Conservation (phyloP, 2,888 invertebrate genomes). For the Laothoe populi region DNA sequence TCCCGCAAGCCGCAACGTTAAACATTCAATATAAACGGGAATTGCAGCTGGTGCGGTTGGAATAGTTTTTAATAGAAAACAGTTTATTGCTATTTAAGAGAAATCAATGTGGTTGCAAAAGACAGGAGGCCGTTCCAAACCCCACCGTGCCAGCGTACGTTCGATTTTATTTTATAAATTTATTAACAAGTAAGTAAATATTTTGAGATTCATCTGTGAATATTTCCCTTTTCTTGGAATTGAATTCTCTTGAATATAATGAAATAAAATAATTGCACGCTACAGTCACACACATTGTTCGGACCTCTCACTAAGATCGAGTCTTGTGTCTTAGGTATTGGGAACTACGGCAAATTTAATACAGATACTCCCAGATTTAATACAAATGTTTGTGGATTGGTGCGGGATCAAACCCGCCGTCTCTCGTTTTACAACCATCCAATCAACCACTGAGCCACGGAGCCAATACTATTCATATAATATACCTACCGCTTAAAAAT, state of each 20-base stretch:
- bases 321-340: no score
- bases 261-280: no score
- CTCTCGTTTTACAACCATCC: no score
- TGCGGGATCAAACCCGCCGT: no score
- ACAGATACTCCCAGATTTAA: no score
- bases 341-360: no score
- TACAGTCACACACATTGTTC: no score
- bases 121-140: slow-evolving; percentile 42
- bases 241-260: not conserved
- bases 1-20: slow-evolving; percentile 40
- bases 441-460: no score
- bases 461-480: no score
- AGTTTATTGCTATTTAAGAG: slow-evolving; percentile 55
- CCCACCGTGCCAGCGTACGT: slow-evolving; percentile 17
- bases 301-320: no score
- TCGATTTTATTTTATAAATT: slow-evolving; percentile 32
- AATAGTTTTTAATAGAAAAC: slow-evolving; percentile 49
- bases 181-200: slow-evolving; percentile 19
- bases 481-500: no score
- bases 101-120: slow-evolving; percentile 50
- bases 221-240: not conserved
- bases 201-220: slow-evolving; percentile 2
- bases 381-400: no score
- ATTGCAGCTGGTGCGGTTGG: slow-evolving; percentile 38
- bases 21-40: slow-evolving; percentile 47